phyloP scores from a whole-genome alignment of 2,888 invertebrate species.

The Pharmacophagus antenor region DNA sequence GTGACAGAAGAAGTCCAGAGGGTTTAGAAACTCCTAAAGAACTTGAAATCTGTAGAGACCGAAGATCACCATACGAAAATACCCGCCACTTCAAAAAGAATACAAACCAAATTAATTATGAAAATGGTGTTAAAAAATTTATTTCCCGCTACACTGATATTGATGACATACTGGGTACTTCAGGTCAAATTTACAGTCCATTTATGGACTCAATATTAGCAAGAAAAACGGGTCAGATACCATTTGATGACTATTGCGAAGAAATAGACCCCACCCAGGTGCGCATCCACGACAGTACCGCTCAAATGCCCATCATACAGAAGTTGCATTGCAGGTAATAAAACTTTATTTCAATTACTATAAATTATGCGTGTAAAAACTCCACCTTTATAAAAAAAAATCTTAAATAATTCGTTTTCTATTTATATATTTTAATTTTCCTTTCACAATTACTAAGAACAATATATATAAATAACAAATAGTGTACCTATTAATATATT shows the following conservation, averaged over 20 bases:
- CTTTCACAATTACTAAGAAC: no score
- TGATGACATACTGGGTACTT: slow-evolving; percentile 91
- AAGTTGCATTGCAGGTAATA: slow-evolving; percentile 78
- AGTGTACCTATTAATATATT: no score
- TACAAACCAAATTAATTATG: slow-evolving; percentile 46
- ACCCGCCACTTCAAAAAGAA: slow-evolving; percentile 65
- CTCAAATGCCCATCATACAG: slow-evolving; percentile 85
- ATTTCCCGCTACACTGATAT: slow-evolving; percentile 93
- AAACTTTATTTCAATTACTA: background rate
- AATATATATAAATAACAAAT: no score
- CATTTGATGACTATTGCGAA: slow-evolving; percentile 80
- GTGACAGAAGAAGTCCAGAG: slow-evolving; percentile 90
- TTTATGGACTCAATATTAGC: slow-evolving; percentile 81
- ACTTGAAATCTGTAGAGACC: slow-evolving; percentile 58
- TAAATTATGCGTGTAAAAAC: no score
- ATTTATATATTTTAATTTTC: no score
- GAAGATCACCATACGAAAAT: slow-evolving; percentile 87
- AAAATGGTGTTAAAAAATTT: slow-evolving; percentile 79
- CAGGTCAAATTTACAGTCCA: slow-evolving; percentile 82
- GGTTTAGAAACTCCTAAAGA: slow-evolving; percentile 82
- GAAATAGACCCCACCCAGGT: slow-evolving; percentile 90
- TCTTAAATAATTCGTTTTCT: no score
- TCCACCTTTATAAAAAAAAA: no score
- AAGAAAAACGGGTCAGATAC: slow-evolving; percentile 61
- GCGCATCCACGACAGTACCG: slow-evolving; percentile 88